phyloP scores from a whole-genome alignment of 2,113 vertebrate genomes.

The Empidonax alnorum region DNA sequence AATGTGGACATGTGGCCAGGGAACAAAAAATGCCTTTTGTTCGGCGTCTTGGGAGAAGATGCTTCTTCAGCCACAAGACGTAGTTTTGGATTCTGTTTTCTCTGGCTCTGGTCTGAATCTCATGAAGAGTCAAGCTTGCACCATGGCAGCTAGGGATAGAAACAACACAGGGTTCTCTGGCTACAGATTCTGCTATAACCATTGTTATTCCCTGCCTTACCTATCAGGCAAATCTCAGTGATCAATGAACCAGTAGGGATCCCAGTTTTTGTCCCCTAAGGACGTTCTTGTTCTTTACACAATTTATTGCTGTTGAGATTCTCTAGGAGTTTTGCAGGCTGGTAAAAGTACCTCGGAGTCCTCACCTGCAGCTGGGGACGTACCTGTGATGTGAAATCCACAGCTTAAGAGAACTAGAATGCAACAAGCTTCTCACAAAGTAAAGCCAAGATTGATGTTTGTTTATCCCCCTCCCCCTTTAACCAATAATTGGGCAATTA shows the following conservation, averaged over 20 bases:
- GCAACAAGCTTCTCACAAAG: not conserved
- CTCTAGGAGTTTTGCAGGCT: not conserved
- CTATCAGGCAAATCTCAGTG: fast-evolving
- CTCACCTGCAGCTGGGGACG: not conserved
- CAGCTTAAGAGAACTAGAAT: not conserved
- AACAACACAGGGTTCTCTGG: not conserved
- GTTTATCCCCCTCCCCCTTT: fast-evolving
- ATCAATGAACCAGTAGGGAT: not conserved
- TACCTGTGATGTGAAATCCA: not conserved
- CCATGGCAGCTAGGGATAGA: not conserved
- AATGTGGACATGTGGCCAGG: fast-evolving
- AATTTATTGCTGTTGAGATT: fast-evolving
- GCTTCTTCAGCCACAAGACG: not conserved
- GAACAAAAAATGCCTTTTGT: not conserved
- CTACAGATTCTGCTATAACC: not conserved
- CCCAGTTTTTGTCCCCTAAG: not conserved
- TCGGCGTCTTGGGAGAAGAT: not conserved
- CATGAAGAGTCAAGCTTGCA: fast-evolving
- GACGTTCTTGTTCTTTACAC: not conserved
- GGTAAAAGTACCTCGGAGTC: not conserved
- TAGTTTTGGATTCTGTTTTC: not conserved
- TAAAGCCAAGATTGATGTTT: not conserved
- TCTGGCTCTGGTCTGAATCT: not conserved
- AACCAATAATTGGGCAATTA: not conserved
- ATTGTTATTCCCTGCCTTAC: not conserved